phyloP scores from a whole-genome alignment of 2,797 vertebrate genomes.

The Myotis vivesi region DNA sequence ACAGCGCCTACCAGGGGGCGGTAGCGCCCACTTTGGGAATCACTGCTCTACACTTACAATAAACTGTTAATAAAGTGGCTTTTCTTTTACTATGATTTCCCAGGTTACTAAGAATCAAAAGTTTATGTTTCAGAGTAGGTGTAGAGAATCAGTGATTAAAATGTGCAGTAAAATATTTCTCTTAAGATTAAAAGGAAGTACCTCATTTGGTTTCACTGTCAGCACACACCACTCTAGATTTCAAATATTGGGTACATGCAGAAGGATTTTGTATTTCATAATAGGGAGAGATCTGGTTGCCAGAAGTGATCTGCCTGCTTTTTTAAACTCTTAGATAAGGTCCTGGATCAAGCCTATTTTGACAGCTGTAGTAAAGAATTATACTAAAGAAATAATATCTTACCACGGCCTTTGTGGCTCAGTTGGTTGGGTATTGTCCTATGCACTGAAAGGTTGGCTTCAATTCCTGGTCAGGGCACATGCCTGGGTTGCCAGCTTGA shows the following conservation, averaged over 20 bases:
- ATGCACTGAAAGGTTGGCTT: not conserved
- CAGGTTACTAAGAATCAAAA: not conserved
- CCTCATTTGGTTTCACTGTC: not conserved
- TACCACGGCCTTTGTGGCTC: not conserved
- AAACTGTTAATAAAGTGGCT: not conserved
- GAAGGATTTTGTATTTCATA: slow-evolving; percentile 32
- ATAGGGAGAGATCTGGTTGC: not conserved
- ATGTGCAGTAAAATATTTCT: not conserved
- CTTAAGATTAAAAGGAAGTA: not conserved
- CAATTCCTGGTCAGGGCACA: not conserved
- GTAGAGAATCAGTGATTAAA: not conserved
- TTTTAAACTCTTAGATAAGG: slow-evolving; percentile 7
- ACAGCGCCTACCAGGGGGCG: no score
- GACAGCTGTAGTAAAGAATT: not conserved
- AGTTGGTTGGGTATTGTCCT: not conserved
- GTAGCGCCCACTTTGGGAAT: no score
- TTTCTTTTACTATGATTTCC: not conserved
- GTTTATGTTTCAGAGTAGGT: slow-evolving; percentile 10
- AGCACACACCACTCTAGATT: not conserved
- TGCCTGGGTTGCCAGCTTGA: not conserved
- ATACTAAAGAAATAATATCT: not conserved
- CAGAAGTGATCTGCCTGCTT: not conserved
- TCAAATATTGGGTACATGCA: not conserved
- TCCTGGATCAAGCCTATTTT: not conserved
- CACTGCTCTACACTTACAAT: not conserved